These are phyloP conservation scores for Propithecus deckenii DNA, from an alignment of 2,797 vertebrate genomes.

Conservation along the genomic window DNA sequence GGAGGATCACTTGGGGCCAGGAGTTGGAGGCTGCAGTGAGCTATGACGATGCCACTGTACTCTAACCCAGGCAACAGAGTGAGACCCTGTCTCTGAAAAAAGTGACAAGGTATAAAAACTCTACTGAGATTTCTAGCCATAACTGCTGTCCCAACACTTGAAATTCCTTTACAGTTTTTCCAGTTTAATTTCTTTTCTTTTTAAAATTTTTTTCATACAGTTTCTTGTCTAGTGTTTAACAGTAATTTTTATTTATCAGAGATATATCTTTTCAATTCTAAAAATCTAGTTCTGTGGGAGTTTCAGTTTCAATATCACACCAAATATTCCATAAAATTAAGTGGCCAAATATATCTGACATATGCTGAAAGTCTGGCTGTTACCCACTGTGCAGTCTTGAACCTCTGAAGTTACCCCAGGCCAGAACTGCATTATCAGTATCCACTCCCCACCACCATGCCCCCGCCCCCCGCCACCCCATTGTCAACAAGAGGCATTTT, in stretches of 20 bases:
- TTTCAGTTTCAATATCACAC: neutral
- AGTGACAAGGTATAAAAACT: neutral
- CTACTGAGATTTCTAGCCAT: neutral
- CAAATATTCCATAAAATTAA: neutral
- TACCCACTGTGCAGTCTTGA: too few relatives aligned
- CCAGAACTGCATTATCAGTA: neutral
- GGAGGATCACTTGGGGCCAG: neutral
- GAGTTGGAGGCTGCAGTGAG: neutral
- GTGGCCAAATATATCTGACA: too few relatives aligned
- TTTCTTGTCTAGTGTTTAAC: too few relatives aligned
- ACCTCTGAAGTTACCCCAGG: neutral
- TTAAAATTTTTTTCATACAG: too few relatives aligned
- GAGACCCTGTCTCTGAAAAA: neutral
- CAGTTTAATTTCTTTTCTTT: neutral
- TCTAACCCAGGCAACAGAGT: neutral
- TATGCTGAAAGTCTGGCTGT: too few relatives aligned
- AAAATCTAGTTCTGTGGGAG: neutral
- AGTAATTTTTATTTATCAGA: neutral
- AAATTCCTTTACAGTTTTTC: neutral
- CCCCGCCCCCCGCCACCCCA: too few relatives aligned
- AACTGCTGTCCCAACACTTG: neutral
- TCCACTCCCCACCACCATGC: too few relatives aligned
- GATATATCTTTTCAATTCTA: neutral
- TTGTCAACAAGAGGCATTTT: neutral
- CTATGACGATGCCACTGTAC: too few relatives aligned